These are phyloP conservation scores for Mohoua ochrocephala DNA, from an alignment of 2,113 vertebrate species.

Conservation along the genomic window DNA sequence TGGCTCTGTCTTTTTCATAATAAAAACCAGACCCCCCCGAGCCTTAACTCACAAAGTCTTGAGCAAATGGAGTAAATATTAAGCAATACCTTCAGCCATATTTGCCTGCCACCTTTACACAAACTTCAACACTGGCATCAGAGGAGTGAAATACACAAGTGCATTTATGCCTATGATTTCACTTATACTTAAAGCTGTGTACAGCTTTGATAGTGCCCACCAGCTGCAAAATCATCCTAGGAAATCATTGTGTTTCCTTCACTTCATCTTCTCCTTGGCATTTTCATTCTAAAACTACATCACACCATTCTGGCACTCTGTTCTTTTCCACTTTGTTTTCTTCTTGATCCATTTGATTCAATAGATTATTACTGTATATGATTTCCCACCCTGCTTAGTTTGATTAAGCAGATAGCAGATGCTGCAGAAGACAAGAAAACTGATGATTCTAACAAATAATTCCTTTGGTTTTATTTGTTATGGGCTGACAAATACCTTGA, in stretches of 20 bases:
- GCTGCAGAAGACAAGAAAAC: neutral
- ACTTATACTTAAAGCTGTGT: neutral
- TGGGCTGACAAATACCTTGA: neutral
- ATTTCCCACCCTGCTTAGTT: neutral
- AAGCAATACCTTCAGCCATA: neutral
- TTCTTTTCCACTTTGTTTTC: neutral
- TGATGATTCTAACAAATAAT: neutral
- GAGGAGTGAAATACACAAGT: neutral
- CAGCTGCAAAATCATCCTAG: neutral
- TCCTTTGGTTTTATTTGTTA: neutral
- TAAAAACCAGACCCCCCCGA: neutral
- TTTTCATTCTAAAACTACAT: neutral
- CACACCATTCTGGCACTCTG: neutral
- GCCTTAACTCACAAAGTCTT: neutral
- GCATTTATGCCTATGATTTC: neutral
- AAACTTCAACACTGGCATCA: neutral
- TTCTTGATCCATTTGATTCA: neutral
- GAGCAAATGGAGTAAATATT: neutral
- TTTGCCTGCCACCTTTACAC: neutral
- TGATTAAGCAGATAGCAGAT: neutral
- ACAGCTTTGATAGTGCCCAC: neutral
- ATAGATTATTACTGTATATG: neutral
- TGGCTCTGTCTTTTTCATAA: neutral
- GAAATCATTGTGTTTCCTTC: neutral
- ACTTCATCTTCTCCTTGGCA: neutral